Evolutionary conservation across 2,113 vertebrate species (phyloP).

Genomic region (Chlorodrepanis virens): DNA sequence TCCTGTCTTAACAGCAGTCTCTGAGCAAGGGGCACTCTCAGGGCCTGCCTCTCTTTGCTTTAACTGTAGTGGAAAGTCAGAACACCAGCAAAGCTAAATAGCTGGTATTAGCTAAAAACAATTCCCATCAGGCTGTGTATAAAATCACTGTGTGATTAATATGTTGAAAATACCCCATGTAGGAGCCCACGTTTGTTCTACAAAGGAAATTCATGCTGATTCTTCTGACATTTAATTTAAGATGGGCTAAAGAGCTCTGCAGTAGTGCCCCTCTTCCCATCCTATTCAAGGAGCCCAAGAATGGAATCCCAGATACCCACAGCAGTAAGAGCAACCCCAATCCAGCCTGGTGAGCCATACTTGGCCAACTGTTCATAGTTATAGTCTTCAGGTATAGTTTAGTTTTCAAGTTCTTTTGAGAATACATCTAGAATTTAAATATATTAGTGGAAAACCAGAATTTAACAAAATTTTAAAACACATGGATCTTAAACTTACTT

Average conservation of each 20-base stretch:
- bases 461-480: neutral
- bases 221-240: neutral
- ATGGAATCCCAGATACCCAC: neutral
- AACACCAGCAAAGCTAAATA: neutral
- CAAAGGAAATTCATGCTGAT: neutral
- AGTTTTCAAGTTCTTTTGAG: neutral
- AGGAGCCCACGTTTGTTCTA: neutral
- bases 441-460: neutral
- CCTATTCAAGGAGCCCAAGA: neutral
- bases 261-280: rapidly evolving
- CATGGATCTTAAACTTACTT: neutral
- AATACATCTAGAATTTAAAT: neutral
- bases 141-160: neutral
- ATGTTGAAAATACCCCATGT: neutral
- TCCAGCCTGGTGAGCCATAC: neutral
- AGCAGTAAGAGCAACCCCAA: neutral
- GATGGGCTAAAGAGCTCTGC: neutral
- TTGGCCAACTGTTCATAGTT: neutral
- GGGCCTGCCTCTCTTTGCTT: neutral
- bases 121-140: neutral
- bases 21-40: neutral
- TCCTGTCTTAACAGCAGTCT: neutral
- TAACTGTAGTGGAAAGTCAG: neutral
- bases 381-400: neutral
- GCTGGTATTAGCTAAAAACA: neutral